Base-by-base conservation (phyloP, 2,797 vertebrate species). In the Paramormyrops hopkinsi region DNA sequence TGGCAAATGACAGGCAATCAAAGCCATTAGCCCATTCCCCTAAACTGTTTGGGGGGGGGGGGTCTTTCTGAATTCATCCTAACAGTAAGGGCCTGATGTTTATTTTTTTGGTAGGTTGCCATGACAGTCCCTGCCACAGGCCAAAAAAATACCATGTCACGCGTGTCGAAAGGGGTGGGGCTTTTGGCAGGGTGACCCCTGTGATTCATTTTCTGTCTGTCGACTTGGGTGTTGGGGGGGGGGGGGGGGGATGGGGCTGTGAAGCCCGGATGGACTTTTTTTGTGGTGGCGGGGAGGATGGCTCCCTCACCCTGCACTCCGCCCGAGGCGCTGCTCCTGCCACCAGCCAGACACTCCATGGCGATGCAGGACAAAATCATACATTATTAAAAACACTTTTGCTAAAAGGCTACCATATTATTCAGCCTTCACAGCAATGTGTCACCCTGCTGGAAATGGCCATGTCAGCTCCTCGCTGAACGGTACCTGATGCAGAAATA, bases 341-440 rank as follows among this genome's bases (percentile, higher is more conserved):
- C 85, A 93, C 94, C 92, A 89, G 91, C 91, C 93, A 87, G 79
- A 91, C 91, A 73, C 93, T 93, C 92, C 92, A 89, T 90, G 88
- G 94, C 90, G 92, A 95, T 94, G 93, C 92, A 69, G 93, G 92
- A 95, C 93, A 94, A 93, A 90, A 92, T 89, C 90, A 94, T 96
- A 93, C 95, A 96, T 96, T 95, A 96, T 96, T 96, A 93, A 96
- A 94, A 93, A 94, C 94, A 93, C 95, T 96, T 96, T 94, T 95
- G 94, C 95, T 96, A 95, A 96, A 96, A 96, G 94, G 94, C 95
- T 93, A 92, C 94, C 76, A 85, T 93, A 94, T 93, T 94, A 94
- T 94, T 95, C 93, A 93, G 94, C 92, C 94, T 93, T 93, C 93
- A 89, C 93, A 88, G 92, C 91, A 93, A 94, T 93, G 93, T 91